phyloP scores from a whole-genome alignment of 2,113 vertebrate species.

The Kobus ellipsiprymnus region DNA sequence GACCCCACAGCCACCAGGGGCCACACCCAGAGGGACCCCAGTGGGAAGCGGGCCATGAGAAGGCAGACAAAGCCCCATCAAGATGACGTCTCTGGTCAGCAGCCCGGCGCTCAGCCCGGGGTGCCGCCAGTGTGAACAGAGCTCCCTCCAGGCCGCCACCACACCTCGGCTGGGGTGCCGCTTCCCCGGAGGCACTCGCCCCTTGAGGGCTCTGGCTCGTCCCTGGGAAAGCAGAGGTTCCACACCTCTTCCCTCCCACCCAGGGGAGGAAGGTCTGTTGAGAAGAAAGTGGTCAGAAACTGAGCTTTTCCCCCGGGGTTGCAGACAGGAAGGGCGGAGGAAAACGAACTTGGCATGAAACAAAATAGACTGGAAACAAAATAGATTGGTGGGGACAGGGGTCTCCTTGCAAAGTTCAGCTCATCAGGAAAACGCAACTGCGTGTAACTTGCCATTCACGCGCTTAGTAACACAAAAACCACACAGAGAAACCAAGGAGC shows the following conservation, averaged over 20 bases:
- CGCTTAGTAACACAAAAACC: accelerated
- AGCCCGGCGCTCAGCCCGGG: accelerated
- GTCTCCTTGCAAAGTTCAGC: accelerated
- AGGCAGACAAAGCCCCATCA: accelerated
- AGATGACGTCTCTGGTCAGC: accelerated
- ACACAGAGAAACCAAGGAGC: accelerated
- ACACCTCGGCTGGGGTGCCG: accelerated
- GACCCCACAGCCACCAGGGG: neutral
- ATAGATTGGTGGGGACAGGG: neutral
- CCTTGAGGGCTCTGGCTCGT: neutral
- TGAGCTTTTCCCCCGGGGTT: neutral
- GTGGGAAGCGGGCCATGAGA: neutral
- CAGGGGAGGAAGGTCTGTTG: accelerated
- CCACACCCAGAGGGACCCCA: too few species aligned
- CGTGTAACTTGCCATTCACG: accelerated
- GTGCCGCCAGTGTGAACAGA: neutral
- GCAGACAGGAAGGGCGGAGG: neutral
- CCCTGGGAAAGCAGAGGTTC: neutral
- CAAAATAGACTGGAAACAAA: neutral
- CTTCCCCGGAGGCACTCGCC: accelerated
- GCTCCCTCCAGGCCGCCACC: accelerated
- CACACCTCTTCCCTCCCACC: accelerated
- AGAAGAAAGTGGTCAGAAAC: neutral
- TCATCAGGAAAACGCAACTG: accelerated
- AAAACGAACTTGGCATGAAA: neutral